Percentiles rank a stretch among this genome's conserved stretches.
Conservation (phyloP, 2,113 vertebrate species). For the Pantherophis guttatus region DNA sequence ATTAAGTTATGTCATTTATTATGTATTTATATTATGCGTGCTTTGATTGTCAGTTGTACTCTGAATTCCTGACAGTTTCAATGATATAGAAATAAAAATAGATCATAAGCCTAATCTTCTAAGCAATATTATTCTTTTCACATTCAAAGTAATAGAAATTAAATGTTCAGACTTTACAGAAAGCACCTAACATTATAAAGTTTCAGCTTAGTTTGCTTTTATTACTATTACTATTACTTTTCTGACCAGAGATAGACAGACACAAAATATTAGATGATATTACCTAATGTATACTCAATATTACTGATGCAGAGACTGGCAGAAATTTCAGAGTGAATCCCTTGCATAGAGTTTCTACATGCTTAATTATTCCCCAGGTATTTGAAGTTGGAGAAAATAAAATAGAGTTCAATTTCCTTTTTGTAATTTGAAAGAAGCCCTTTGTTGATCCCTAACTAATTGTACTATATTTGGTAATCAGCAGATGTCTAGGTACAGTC, state of each 20-base stretch:
- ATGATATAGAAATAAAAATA: not conserved
- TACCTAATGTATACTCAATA: conserved; percentile 33
- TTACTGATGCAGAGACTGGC: conserved; percentile 41
- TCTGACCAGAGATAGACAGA: not conserved
- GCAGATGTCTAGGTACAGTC: conserved; percentile 48
- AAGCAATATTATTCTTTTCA: not conserved
- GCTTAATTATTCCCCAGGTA: conserved; percentile 62
- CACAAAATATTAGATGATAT: not conserved
- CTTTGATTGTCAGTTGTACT: not conserved
- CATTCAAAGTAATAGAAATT: not conserved
- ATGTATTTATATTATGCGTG: not conserved
- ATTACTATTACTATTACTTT: not conserved
- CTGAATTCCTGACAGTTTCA: not conserved
- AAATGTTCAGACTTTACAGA: not conserved
- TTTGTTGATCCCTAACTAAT: conserved; percentile 65
- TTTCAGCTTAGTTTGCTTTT: conserved; percentile 16
- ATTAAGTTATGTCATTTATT: not conserved
- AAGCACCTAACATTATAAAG: not conserved
- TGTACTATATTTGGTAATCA: conserved; percentile 59
- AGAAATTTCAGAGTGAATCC: conserved; percentile 51
- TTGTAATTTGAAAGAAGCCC: conserved; percentile 50
- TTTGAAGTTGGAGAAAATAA: conserved; percentile 47
- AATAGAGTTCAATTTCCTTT: conserved; percentile 48
- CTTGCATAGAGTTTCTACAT: conserved; percentile 36
- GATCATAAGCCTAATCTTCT: not conserved